Percentiles rank a stretch among this genome's conserved stretches.
Conservation (phyloP, 2,888 invertebrate genomes). For the Gastracanthus pulcherrimus region DNA sequence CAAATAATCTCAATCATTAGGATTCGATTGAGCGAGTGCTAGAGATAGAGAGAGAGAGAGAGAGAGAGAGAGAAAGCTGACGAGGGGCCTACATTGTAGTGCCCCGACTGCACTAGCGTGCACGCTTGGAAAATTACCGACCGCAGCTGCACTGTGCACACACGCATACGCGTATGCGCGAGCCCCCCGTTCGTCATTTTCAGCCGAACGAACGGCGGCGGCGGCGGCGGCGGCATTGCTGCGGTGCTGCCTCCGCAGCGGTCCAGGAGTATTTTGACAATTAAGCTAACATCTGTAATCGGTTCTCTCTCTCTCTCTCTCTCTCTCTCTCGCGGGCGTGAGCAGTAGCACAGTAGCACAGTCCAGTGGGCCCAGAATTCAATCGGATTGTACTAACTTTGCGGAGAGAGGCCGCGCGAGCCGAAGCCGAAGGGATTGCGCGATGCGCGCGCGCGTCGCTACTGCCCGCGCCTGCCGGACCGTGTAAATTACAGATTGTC, state of each 20-base stretch:
- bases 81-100: background rate
- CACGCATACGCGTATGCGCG: background rate
- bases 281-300: slow-evolving; percentile 67
- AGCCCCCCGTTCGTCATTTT: slow-evolving; percentile 34
- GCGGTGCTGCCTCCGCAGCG: slow-evolving; percentile 2
- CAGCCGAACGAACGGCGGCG: background rate
- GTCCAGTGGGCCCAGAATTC: slow-evolving; percentile 61
- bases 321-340: background rate
- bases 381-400: slow-evolving; percentile 64
- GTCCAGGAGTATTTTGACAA: slow-evolving; percentile 63
- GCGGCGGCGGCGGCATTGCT: slow-evolving; percentile 12
- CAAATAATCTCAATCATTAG: slow-evolving; percentile 35
- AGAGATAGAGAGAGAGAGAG: no score
- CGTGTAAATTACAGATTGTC: slow-evolving; percentile 58
- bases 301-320: slow-evolving; percentile 51
- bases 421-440: slow-evolving; percentile 43
- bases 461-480: background rate
- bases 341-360: background rate
- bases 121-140: background rate
- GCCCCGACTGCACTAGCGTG: no score
- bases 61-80: background rate
- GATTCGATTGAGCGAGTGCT: no score
- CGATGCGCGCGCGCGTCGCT: slow-evolving; percentile 42
- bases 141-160: background rate
- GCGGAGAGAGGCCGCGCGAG: slow-evolving; percentile 50